Evolutionary conservation across 2,113 vertebrate genomes (phyloP), one percentile per base, ranked within the genome.

Genomic region (Acanthisitta chloris): DNA sequence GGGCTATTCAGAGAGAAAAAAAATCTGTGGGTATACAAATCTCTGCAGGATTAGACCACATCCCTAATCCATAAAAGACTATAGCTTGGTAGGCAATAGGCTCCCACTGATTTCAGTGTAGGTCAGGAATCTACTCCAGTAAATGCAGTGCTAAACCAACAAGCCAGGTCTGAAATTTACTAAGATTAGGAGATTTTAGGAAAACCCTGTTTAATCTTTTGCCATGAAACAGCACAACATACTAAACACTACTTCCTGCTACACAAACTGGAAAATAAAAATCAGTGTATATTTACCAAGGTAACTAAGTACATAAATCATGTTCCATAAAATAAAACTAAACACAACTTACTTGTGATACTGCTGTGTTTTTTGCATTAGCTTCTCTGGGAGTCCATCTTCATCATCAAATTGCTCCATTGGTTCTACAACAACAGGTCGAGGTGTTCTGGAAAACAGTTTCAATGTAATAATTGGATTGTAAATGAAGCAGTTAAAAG

Each of bases 331-430:
- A 90, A 78, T 28, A 61, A 91, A 62, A 14, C 18, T 74, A 74
- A 84, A 20, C 26, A 54, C 9, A 26, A 96, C 98, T 98, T 98
- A 99, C 99, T 99, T 99, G 81, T 99, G 98, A 96, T 99, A 99
- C 48, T 98, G 99, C 24, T 99, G 98, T 36, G 98, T 98, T 97
- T 99, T 99, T 65, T 98, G 99, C 97, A 99, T 97, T 64, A 99
- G 48, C 74, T 99, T 99, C 95, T 99, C 99, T 74, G 99, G 98
- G 31, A 99, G 97, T 34, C 99, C 99, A 93, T 99, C 99, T 96
- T 99, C 99, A 91, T 99, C 98, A 94, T 99, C 99, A 96, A 99
- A 98, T 81, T 99, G 99, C 74, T 99, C 99, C 95, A 99, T 98
- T 23, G 99, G 99, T 94, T 99, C 99, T 79, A 99, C 99, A 90